Evolutionary conservation across 2,113 vertebrate genomes (phyloP), one percentile per base, ranked within the genome.

Genomic region (Pomatorhinus ruficollis): DNA sequence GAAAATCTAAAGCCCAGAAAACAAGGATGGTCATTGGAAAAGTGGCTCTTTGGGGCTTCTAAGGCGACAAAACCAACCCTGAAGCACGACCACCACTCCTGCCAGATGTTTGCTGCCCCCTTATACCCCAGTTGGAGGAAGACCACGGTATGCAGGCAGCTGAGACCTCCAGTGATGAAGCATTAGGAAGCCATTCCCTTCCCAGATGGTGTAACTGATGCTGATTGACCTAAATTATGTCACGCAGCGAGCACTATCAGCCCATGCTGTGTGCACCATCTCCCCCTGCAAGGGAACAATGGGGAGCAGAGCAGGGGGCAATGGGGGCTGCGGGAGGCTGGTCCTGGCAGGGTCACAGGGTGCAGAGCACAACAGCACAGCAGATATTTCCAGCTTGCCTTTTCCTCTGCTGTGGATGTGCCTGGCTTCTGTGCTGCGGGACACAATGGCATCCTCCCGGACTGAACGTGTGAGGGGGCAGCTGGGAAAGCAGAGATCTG

Each of bases 191-290:
- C 83, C 89, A 83, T 89, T 94, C 90, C 64, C 77, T 69, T 89
- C 75, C 90, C 92, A 97, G 75, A 88, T 92, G 93, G 93, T 90
- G 95, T 86, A 96, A 97, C 72, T 53, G 95, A 96, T 95, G 95
- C 95, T 95, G 93, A 95, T 95, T 92, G 96, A 93, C 88, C 85
- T 81, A 78, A 92, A 97, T 93, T 56, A 81, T 71, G 72, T 90
- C 96, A 86, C 1, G 60, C 95, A 45, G 95, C 0, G 95, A 76
- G 42, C 69, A 40, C 60, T 16, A 90, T 21, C 90, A 63, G 11
- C 79, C 52, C 95, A 78, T 83, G 93, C 93, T 96, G 92, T 42
- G 94, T 60, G 79, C 75, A 56, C 33, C 79, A 86, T 83, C 95
- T 94, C 91, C 15, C 5, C 44, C n/a, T 54, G 75, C 93, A n/a